phyloP scores from a whole-genome alignment of 2,113 vertebrate species.

The Ascaphus truei region DNA sequence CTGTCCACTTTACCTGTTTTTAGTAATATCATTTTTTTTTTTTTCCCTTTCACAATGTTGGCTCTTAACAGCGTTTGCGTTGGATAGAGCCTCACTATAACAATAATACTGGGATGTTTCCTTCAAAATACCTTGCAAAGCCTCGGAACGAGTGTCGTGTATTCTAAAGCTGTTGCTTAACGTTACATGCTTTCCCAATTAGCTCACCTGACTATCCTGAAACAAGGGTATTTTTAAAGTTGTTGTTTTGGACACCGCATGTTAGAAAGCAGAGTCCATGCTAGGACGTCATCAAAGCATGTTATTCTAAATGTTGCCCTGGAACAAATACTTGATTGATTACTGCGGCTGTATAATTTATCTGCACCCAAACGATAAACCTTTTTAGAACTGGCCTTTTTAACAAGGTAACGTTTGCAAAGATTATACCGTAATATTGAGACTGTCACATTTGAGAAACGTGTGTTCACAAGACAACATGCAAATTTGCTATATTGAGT shows the following conservation, averaged over 20 bases:
- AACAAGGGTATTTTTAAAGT: background rate
- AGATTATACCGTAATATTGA: too few relatives aligned
- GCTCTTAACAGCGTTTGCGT: background rate
- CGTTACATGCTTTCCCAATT: background rate
- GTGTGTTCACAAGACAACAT: too few relatives aligned
- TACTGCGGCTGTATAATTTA: background rate
- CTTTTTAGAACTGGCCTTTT: background rate
- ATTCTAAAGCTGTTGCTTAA: background rate
- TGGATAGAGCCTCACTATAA: background rate
- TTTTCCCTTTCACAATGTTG: background rate
- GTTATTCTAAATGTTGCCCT: background rate
- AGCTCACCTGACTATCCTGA: background rate
- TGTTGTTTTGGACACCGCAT: background rate
- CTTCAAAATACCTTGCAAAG: background rate
- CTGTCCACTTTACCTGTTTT: constrained; percentile 16
- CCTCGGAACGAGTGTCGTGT: constrained; percentile 9
- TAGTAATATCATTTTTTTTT: constrained; percentile 19
- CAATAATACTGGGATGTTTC: too few relatives aligned
- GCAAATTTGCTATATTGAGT: too few relatives aligned
- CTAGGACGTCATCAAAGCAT: background rate
- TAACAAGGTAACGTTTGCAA: too few relatives aligned
- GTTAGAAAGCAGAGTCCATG: background rate
- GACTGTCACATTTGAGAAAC: too few relatives aligned
- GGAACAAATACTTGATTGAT: background rate
- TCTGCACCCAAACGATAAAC: background rate